Conservation (phyloP, 2,888 invertebrate genomes). For the Epistrophella euchroma region DNA sequence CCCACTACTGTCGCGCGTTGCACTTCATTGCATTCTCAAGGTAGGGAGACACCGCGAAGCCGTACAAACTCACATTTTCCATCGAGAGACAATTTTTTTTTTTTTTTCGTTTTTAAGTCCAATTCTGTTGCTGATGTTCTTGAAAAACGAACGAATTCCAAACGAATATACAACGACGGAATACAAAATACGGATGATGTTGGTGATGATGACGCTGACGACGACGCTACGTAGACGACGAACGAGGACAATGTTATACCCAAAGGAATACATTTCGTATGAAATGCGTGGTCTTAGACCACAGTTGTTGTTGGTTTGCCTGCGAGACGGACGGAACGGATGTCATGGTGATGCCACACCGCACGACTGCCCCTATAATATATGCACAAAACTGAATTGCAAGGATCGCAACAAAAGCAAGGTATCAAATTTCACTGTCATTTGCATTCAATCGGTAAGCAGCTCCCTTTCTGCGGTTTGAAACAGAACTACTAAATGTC, state of each 20-base stretch:
- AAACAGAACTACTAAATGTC: conserved; percentile 30
- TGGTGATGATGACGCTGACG: conserved; percentile 27
- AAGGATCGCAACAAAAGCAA: conserved; percentile 52
- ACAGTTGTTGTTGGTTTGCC: conserved; percentile 54
- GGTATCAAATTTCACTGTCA: conserved; percentile 70
- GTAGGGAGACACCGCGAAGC: conserved; percentile 68
- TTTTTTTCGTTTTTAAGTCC: conserved; percentile 8
- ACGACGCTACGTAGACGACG: conserved; percentile 11
- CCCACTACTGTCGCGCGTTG: conserved; percentile 67
- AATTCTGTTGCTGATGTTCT: conserved; percentile 52
- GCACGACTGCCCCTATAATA: conserved; percentile 19
- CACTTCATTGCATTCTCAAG: conserved; percentile 66
- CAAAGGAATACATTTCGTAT: conserved; percentile 56
- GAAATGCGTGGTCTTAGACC: conserved; percentile 72
- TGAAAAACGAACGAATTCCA: conserved; percentile 45
- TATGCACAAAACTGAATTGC: conserved; percentile 21
- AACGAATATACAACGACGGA: conserved; percentile 28
- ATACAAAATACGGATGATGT: conserved; percentile 26
- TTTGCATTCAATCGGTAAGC: conserved; percentile 67
- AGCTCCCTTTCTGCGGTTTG: conserved; percentile 49
- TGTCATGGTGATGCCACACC: conserved; percentile 41
- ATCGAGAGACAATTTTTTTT: conserved; percentile 19
- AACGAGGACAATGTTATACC: conserved; percentile 42
- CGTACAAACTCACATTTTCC: conserved; percentile 51
- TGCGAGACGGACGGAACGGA: conserved; percentile 34